Evolutionary conservation across 1,140 invertebrate species (phyloP), one percentile per base, ranked within the genome.

Genomic region (Zaprionus davidi): DNA sequence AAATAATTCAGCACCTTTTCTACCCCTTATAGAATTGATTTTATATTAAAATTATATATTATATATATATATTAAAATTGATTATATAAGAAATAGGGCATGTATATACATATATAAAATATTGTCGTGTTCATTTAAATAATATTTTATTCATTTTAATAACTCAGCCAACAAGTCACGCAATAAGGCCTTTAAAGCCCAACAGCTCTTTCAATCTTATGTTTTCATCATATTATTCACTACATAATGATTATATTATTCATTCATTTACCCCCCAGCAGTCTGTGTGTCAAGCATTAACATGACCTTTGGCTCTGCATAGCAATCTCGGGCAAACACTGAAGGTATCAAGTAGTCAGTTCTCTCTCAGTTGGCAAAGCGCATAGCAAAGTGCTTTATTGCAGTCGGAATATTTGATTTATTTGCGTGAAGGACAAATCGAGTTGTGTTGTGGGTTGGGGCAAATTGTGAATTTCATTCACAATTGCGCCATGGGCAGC

Each of bases 401-500:
- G 41, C 13, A 59, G 11, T 15, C 22, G 15, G 5, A 34, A 34
- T 53, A 72, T 26, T 44, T 60, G 56, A 73, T 73, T 58, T 41
- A 67, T 60, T 73, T 44, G 20, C 22, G 49, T 41, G 24, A 59
- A 31, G 41, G 34, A 34, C 63, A 59, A 67, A 67, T 73, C 51
- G 34, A 46, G 65, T 53, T n/a, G n/a, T n/a, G 41, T n/a, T 53
- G 46, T 20, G 24, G 12, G 41, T 24, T 34, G 5, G 12, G 44
- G 44, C 31, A 31, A 59, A 67, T 59, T 72, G 41, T 58, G 63
- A 22, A 38, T 58, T 71, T 63, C 59, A 51, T 72, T 44, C 44
- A 67, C 67, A 17, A 44, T 17, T 44, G 41, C 38, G 44, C 63
- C 26, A 17, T 36, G 2, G 12, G 12, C 20, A 51, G 13, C 28